Base-by-base conservation (phyloP, 2,113 vertebrate species). In the Amia ocellicauda region DNA sequence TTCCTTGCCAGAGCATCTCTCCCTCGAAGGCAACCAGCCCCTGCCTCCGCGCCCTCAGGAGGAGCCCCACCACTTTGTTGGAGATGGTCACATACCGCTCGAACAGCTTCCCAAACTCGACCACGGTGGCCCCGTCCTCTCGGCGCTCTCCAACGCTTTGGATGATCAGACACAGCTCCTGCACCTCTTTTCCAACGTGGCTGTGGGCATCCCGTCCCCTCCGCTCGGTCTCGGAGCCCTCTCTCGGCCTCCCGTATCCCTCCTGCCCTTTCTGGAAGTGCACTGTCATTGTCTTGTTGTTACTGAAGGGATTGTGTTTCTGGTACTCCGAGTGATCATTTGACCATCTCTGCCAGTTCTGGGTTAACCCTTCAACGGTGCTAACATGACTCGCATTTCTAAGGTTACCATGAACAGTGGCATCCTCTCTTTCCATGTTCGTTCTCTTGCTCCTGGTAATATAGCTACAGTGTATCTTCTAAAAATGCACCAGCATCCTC, bases 1-100 rank as follows among this genome's bases (percentile, higher is more conserved):
- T 88, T 69, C 93, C 92, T 81, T 96, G 94, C 94, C 93, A 96
- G 63, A 96, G 83, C 93, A 95, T 96, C 82, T 96, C 94, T 23
- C 94, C 93, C 57, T 95, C 85, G 76, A 96, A 95, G 31, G 82
- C 78, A 66, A 96, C 81, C 67, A 93, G 86, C 7, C 88, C 82
- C 0, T 94, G 92, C 71, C 90, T 95, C 47, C 94, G 90, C 4
- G 92, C 94, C 51, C 91, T 80, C 31, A 95, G 74, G 65, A 96
- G 80, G 63, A 95, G 78, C 14, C 93, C 94, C 59, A 95, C 94
- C 27, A 96, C 77, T 76, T 95, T 96, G 73, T 95, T 93, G 2
- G 93, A 96, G 74, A 96, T 92, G 19, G 82, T 90, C 71, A 93
- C 91, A 0, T 96, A 96, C 1, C 83, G 85, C 60, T 94, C 89